Conservation (phyloP, 2,888 invertebrate species). For the Iselma pallidipennis region DNA sequence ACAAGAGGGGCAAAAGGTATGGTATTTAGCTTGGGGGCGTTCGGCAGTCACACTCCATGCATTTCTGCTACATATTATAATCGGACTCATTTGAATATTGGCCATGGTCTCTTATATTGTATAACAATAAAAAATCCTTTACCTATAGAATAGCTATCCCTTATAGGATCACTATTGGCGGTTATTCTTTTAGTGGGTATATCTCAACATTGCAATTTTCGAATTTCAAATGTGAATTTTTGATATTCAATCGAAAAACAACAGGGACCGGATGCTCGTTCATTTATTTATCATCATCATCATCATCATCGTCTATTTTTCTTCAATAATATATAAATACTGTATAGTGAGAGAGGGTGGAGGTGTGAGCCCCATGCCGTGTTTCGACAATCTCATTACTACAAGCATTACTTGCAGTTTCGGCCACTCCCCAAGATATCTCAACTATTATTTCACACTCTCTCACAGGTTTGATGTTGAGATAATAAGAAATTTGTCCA, state of each 20-base stretch:
- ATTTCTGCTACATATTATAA: slow-evolving; percentile 50
- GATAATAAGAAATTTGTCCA: slow-evolving; percentile 42
- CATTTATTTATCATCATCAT: slow-evolving; percentile 5
- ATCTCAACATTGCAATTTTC: no score
- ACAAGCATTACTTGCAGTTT: slow-evolving; percentile 54
- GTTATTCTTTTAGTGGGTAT: no score
- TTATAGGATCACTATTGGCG: no score
- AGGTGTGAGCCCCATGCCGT: slow-evolving; percentile 53
- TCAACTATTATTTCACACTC: slow-evolving; percentile 35
- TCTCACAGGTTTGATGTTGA: slow-evolving; percentile 22
- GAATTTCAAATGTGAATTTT: no score
- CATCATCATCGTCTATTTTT: no score
- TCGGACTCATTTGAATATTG: slow-evolving; percentile 51
- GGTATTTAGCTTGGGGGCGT: slow-evolving; percentile 40
- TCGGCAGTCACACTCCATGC: slow-evolving; percentile 50
- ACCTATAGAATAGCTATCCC: no score
- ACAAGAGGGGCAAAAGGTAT: slow-evolving; percentile 31
- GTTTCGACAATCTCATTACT: slow-evolving; percentile 56
- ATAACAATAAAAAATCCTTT: neutral
- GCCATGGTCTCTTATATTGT: slow-evolving; percentile 11
- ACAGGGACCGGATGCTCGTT: neutral
- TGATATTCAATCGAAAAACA: neutral
- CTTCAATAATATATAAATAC: no score
- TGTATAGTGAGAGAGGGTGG: slow-evolving; percentile 42
- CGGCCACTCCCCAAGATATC: slow-evolving; percentile 39